Evolutionary conservation across 2,888 invertebrate species (phyloP), one percentile per base, ranked within the genome.

Genomic region (Ypsolopha scabrella): DNA sequence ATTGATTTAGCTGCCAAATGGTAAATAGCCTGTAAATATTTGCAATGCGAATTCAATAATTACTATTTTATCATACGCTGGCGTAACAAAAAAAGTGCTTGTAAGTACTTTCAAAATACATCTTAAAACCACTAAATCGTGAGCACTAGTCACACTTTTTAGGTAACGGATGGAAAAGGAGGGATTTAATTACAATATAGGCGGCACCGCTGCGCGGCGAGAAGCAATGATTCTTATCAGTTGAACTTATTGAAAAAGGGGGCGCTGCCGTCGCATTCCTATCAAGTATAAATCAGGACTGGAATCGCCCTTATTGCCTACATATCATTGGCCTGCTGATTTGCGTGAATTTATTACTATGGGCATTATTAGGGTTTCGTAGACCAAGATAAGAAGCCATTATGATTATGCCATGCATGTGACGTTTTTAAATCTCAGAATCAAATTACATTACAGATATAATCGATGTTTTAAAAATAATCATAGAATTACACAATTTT

Each of bases 181-280:
- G 9, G 39, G 10, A 71, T 70, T 75, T 81, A 82, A 81, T 81
- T 81, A 75, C 79, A 76, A 78, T 69, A 67, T 71, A 68, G 69
- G 62, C 67, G 13, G 46, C 10, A 33, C 39, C 14, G 57, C 41
- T 24, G 4, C 51, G 14, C 47, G 50, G 38, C 46, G 35, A 34
- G 14, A 34, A 41, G 76, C 79, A 74, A 80, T 79, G 82, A 79
- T 81, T 82, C 80, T 81, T 82, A 83, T 83, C 83, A 64, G 55
- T 37, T 54, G 57, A 59, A 68, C 70, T 81, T 82, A 83, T 85
- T 82, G 82, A 85, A 82, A 78, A 51, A 72, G 67, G 69, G 80
- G 80, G 70, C 68, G 60, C 11, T 47, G 43, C 33, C 60, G 51
- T 60, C 66, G 67, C 70, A 80, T 79, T 82, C 81, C 83, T 68